Evolutionary conservation across 2,888 invertebrate genomes (phyloP).

Genomic region (Parelbella ahira): DNA sequence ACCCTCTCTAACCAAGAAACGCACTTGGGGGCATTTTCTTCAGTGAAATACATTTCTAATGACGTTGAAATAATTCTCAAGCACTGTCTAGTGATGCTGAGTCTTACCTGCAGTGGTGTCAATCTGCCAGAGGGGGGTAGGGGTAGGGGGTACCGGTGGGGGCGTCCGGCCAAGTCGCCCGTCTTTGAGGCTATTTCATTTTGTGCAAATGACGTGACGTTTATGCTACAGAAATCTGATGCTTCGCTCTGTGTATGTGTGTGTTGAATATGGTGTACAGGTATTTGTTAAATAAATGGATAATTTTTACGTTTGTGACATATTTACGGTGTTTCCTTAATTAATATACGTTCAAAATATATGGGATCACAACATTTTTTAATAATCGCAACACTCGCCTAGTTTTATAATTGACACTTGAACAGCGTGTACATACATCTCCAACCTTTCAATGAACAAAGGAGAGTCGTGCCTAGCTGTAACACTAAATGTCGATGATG

Average conservation of each 20-base stretch:
- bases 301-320: no score
- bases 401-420: no score
- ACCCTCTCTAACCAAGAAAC: no score
- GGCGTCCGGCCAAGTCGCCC: slow-evolving; percentile 42
- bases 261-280: slow-evolving; percentile 4
- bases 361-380: no score
- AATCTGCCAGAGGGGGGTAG: slow-evolving; percentile 31
- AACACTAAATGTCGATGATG: no score
- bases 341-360: no score
- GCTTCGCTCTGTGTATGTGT: slow-evolving; percentile 11
- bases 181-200: slow-evolving; percentile 72
- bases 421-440: no score
- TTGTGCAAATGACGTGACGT: slow-evolving; percentile 70
- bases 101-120: slow-evolving; percentile 22
- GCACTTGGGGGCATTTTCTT: background rate
- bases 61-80: slow-evolving; percentile 19
- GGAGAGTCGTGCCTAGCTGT: no score
- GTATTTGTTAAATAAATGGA: no score
- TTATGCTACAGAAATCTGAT: slow-evolving; percentile 30
- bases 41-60: slow-evolving; percentile 1
- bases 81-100: slow-evolving; percentile 22
- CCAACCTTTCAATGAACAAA: no score
- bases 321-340: no score
- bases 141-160: slow-evolving; percentile 29
- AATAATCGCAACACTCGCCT: no score